These are phyloP conservation scores for Pelecanus crispus DNA, from an alignment of 2,113 vertebrate genomes.

Conservation along the genomic window DNA sequence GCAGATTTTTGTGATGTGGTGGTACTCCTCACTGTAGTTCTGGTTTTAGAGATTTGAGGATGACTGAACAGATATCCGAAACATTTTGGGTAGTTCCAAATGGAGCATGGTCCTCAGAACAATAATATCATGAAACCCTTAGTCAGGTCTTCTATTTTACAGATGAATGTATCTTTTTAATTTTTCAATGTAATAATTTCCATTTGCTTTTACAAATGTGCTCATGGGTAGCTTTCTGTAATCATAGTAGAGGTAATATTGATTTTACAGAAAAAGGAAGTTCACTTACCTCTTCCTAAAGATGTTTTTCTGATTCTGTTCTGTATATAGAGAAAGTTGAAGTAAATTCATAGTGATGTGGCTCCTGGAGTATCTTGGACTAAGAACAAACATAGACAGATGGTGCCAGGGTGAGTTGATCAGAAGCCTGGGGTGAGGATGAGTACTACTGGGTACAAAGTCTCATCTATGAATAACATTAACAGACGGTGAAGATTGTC, in stretches of 20 bases:
- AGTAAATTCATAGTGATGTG: conserved; percentile 33
- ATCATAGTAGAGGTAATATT: not conserved
- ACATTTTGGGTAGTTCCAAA: not conserved
- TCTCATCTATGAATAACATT: conserved; percentile 48
- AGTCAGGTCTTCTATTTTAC: not conserved
- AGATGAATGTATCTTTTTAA: not conserved
- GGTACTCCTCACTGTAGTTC: not conserved
- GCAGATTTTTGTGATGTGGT: not conserved
- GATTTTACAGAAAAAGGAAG: not conserved
- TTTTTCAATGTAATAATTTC: not conserved
- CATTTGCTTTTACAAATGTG: not conserved
- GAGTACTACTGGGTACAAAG: conserved; percentile 43
- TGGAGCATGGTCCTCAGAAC: not conserved
- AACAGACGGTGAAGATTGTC: conserved; percentile 25
- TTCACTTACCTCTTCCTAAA: not conserved
- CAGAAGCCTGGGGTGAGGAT: conserved; percentile 46
- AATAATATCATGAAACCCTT: not conserved
- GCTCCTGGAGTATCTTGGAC: conserved; percentile 46
- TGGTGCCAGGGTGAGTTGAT: conserved; percentile 40
- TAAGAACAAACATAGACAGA: conserved; percentile 49
- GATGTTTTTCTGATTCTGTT: not conserved
- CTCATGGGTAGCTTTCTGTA: not conserved
- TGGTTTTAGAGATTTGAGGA: not conserved
- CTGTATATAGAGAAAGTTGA: not conserved
- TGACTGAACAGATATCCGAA: not conserved